Evolutionary conservation across 2,113 vertebrate species (phyloP), one percentile per base, ranked within the genome.

Genomic region (Amphilophus citrinellus): DNA sequence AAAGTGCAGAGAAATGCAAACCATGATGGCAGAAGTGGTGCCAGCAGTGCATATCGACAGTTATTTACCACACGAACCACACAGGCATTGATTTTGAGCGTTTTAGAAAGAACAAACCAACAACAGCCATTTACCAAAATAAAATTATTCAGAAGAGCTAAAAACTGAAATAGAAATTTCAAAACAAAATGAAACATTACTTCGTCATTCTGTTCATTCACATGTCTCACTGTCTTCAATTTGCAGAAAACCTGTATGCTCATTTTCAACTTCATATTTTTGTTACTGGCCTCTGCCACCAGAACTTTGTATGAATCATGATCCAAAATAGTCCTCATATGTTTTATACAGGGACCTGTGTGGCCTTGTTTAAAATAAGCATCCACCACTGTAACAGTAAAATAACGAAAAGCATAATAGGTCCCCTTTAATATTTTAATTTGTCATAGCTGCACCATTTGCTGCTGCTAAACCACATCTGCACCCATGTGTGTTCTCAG

Each of bases 401-500:
- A 73, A 56, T 27, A 73, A 56, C 17, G 47, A 73, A 35, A 73
- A 73, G 68, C 47, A n/a, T 32, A 56, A 56, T n/a, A 56, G 24
- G 32, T 1, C 27, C 47, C 10, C 32, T 35, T 77, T 30, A 61
- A 77, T 3, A 2, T 42, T 78, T 61, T 1, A 47, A 14, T 27
- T 44, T 77, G 18, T 42, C 35, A 61, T 14, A 22, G 39, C 24
- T 6, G 20, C 5, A 20, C 30, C 53, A 22, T n/a, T 18, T 81
- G 2, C 57, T 66, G 47, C 30, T 53, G 7, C 24, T 58, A 17
- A 75, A 82, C 14, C 4, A 10, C 20, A 62, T 37, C 6, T 71
- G 3, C 47, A 6, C 27, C 18, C 10, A 37, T 61, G 20, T 83
- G 11, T 84, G 30, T 76, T 24, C 10, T 50, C 92, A 97, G 96